A percentile compares a stretch with the other conserved stretches of the same genome.
These are phyloP conservation scores for Callinectes sapidus DNA, from an alignment of 2,888 invertebrate species.

Conservation along the genomic window DNA sequence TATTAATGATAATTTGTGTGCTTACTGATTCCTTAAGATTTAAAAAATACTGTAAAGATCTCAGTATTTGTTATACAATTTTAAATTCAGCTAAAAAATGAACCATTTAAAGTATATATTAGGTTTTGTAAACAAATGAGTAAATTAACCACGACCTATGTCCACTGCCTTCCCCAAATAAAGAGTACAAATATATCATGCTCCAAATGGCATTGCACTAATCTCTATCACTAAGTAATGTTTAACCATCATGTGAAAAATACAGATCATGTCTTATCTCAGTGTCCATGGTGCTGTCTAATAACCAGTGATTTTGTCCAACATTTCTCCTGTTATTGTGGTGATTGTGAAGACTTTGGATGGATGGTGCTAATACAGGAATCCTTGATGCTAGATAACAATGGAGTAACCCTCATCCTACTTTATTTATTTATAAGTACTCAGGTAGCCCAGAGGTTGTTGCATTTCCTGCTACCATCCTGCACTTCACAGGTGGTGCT, in stretches of 20 bases:
- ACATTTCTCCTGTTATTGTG: background rate
- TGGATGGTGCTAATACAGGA: background rate
- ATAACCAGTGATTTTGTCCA: background rate
- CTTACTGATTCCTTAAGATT: background rate
- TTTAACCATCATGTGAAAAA: background rate
- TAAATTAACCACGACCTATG: background rate
- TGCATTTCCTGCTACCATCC: no score
- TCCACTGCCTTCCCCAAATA: background rate
- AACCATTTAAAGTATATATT: background rate
- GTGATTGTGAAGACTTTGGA: background rate
- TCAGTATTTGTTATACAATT: background rate
- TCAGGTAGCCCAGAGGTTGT: no score
- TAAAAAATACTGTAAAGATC: background rate
- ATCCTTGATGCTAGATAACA: background rate
- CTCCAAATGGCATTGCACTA: background rate
- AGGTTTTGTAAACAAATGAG: conserved; percentile 4
- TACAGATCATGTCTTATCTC: background rate
- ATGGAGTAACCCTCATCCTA: background rate
- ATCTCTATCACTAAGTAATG: background rate
- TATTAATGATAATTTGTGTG: background rate
- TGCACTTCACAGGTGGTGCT: no score
- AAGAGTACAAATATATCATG: background rate
- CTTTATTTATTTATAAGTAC: no score
- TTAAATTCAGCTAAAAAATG: background rate
- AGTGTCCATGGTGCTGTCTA: background rate